Evolutionary conservation across 1,140 invertebrate genomes (phyloP).

Genomic region (Aphelinus atriplicis): DNA sequence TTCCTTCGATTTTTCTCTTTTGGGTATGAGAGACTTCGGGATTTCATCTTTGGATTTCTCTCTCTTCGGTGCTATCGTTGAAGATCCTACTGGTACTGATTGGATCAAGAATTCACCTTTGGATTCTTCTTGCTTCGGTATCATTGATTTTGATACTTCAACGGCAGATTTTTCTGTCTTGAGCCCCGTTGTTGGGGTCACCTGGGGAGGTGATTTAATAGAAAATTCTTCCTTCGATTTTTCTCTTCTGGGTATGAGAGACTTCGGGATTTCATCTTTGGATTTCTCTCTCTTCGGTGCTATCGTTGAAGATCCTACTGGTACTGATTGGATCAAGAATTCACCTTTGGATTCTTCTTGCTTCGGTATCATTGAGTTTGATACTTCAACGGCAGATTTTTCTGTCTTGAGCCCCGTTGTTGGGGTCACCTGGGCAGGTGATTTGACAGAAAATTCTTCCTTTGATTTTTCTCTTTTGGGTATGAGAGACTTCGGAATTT

Average conservation of each 20-base stretch:
- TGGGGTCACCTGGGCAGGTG: background rate
- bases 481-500: background rate
- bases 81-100: constrained; percentile 1
- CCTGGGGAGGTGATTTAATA: background rate
- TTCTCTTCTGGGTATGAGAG: background rate
- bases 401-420: background rate
- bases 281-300: constrained; percentile 26
- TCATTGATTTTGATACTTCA: background rate
- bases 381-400: background rate
- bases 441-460: constrained; percentile 18
- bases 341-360: constrained; percentile 1
- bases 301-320: background rate
- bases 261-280: background rate
- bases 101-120: constrained; percentile 21
- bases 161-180: constrained; percentile 16
- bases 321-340: background rate
- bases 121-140: background rate
- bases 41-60: constrained; percentile 28
- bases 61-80: background rate
- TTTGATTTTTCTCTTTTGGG: background rate
- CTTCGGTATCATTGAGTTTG: background rate
- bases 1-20: background rate
- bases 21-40: background rate
- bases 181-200: background rate
- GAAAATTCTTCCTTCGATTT: constrained; percentile 24